Base-by-base conservation (phyloP, 2,113 vertebrate genomes). In the Sigmodon hispidus region DNA sequence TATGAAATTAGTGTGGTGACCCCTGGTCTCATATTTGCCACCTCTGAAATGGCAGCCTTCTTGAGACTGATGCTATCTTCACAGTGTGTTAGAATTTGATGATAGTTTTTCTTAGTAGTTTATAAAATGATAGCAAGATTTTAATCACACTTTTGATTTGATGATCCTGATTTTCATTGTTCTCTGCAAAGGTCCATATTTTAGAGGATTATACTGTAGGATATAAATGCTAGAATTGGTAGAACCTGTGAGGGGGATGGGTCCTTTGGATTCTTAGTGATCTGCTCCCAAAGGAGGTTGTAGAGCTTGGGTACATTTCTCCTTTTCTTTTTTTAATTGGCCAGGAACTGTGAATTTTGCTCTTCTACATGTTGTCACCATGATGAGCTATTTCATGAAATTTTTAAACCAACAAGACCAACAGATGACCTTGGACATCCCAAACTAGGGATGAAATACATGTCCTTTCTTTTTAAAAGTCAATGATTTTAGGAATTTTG, bases 81-180 rank as follows among this genome's bases (percentile, higher is more conserved):
- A 40, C 22, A 75, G 40, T 76, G 11, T 48, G 73, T 43, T 45
- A 24, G 12, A 76, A 29, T 76, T 76, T 75, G 36, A 70, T 70
- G 67, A 70, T 73, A 22, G 10, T 75, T 50, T 22, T 45, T 21
- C 29, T 86, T 36, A 84, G 77, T 72, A 45, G 73, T 86, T 57
- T 45, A 73, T 79, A 65, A 69, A 90, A 73, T 48, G 17, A 75
- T 80, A 11, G 3, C 26, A 22, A 67, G 45, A 73, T 86, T 90
- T 92, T 31, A 92, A 50, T 85, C 9, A 1, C 36, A 89, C 86
- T 24, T 79, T 92, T 94, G 48, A 81, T 90, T 57, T 89, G 11
- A 67, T 67, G 29, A 31, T 63, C 48, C 11, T 43, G 29, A 48
- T 63, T 6, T 5, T 55, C 29, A 52, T 43, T 40, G n/a, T 40